Conservation (phyloP, 2,888 invertebrate species). For the Nemotelus pantherinus region DNA sequence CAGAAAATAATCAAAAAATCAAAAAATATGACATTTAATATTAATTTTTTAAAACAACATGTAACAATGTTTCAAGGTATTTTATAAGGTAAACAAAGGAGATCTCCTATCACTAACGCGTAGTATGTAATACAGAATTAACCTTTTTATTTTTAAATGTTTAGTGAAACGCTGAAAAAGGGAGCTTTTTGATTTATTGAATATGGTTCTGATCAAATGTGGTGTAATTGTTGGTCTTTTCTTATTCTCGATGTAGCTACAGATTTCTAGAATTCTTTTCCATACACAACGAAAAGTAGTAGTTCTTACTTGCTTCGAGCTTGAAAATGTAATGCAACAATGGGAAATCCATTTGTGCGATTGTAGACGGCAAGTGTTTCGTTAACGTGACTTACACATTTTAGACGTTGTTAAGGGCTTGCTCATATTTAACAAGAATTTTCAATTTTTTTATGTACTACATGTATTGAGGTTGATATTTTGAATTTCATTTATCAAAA, state of each 20-base stretch:
- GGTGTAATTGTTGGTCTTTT: slow-evolving; percentile 31
- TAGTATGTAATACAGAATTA: slow-evolving; percentile 2
- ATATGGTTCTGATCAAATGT: slow-evolving; percentile 7
- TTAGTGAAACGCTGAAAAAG: slow-evolving; percentile 7
- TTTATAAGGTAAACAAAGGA: slow-evolving; percentile 36
- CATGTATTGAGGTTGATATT: no score
- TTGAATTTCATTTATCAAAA: no score
- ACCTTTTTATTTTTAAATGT: not conserved
- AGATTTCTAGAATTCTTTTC: not conserved
- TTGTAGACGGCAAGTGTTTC: no score
- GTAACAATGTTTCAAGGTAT: slow-evolving; percentile 19
- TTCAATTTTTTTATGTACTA: no score
- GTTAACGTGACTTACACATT: no score
- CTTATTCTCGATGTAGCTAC: not conserved
- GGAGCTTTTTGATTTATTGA: not conserved
- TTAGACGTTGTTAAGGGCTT: no score
- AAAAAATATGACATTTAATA: slow-evolving; percentile 10
- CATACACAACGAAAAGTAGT: not conserved
- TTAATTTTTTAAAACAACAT: slow-evolving; percentile 17
- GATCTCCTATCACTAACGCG: slow-evolving; percentile 36
- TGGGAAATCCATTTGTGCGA: no score
- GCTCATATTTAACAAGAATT: no score
- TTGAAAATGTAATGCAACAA: not conserved
- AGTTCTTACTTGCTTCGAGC: not conserved
- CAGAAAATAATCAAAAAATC: slow-evolving; percentile 7